These are phyloP conservation scores for Pachyseris speciosa DNA, from an alignment of 64 coral and sea anemone species.

Conservation along the genomic window DNA sequence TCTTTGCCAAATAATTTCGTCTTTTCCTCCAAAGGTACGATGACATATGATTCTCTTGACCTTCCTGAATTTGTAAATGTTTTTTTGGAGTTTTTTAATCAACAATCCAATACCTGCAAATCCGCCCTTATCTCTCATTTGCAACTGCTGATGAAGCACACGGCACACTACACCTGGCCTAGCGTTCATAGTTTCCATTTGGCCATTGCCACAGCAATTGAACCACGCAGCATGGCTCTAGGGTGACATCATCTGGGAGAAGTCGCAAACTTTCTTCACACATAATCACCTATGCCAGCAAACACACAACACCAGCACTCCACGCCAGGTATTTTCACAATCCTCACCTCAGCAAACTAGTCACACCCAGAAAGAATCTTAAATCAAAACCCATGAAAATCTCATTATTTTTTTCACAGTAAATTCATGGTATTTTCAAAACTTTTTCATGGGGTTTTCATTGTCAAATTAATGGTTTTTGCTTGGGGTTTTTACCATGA, in stretches of 20 bases:
- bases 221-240: too few species aligned
- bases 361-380: background rate
- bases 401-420: too few species aligned
- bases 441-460: too few species aligned
- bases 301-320: background rate
- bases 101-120: background rate
- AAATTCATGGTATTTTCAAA: too few species aligned
- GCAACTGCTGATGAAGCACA: background rate
- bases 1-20: too few species aligned
- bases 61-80: too few species aligned
- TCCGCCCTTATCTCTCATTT: background rate
- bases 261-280: background rate
- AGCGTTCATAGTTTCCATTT: background rate
- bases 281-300: background rate
- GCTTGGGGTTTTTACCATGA: too few species aligned
- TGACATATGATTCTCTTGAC: too few species aligned
- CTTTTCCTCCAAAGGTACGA: too few species aligned
- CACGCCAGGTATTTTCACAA: background rate
- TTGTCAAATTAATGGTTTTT: too few species aligned
- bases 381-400: too few species aligned
- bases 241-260: background rate
- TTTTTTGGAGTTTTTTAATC: too few species aligned
- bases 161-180: background rate
- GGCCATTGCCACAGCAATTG: background rate
- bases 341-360: background rate